A percentile compares a stretch with the other conserved stretches of the same genome.
These are phyloP conservation scores for Anabacerthia variegaticeps DNA, from an alignment of 2,797 vertebrate genomes.

Conservation along the genomic window DNA sequence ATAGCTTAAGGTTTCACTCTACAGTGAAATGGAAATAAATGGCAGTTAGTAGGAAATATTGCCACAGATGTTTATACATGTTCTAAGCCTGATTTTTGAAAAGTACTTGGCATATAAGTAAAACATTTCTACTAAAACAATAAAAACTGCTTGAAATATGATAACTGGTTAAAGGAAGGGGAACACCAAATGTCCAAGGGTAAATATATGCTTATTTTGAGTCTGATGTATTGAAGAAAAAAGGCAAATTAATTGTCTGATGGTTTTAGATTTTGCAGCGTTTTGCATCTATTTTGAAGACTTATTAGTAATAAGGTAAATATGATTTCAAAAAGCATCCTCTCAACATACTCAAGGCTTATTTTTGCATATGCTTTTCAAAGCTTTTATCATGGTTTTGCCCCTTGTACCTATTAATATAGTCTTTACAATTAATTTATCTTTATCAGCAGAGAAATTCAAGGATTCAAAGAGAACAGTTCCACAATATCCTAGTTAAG, in stretches of 20 bases:
- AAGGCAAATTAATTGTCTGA: neutral
- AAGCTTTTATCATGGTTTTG: neutral
- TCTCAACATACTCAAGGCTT: neutral
- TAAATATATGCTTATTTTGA: neutral
- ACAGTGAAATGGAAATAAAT: neutral
- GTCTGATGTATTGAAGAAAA: neutral
- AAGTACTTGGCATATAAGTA: neutral
- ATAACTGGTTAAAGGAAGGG: neutral
- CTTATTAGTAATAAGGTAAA: neutral
- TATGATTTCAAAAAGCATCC: neutral
- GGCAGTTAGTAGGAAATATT: neutral
- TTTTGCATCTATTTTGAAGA: neutral
- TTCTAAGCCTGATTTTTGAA: neutral
- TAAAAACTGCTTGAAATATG: neutral
- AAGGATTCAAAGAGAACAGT: neutral
- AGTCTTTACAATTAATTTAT: neutral
- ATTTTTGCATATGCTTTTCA: neutral
- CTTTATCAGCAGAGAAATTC: neutral
- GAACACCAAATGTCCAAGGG: neutral
- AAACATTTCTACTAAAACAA: neutral
- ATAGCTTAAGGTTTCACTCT: neutral
- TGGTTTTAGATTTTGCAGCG: neutral
- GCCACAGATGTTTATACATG: neutral
- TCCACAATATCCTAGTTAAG: slow-evolving; percentile 29
- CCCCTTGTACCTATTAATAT: neutral